A percentile compares a stretch with the other conserved stretches of the same genome.
Conservation (phyloP, 2,113 vertebrate genomes). For the Menidia beryllina region DNA sequence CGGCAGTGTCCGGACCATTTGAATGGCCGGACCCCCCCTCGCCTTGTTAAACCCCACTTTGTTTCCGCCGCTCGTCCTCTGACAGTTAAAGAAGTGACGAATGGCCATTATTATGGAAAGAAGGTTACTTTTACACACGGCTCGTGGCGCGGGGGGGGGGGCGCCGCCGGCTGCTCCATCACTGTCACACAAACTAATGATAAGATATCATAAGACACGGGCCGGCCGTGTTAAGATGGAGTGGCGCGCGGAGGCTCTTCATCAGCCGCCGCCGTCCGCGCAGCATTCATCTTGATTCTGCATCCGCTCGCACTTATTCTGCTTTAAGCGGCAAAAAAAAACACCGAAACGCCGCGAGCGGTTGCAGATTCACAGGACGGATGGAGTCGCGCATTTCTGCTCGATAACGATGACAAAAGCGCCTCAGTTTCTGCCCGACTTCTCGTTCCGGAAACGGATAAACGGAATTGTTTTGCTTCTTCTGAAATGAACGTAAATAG, state of each 20-base stretch:
- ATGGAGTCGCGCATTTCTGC: constrained; percentile 6
- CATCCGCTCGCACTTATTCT: constrained; percentile 68
- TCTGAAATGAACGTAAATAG: too few relatives aligned
- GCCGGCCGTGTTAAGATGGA: constrained; percentile 78
- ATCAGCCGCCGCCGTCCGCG: constrained; percentile 54
- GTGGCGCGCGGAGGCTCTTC: constrained; percentile 50
- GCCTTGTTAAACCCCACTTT: constrained; percentile 63
- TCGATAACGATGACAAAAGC: constrained; percentile 62
- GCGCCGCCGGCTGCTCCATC: constrained; percentile 71
- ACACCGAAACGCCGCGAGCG: constrained; percentile 41
- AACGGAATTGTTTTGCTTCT: too few relatives aligned
- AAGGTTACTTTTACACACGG: constrained; percentile 83
- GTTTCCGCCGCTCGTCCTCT: constrained; percentile 54
- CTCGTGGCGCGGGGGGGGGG: constrained; percentile 51
- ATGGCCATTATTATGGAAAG: constrained; percentile 84
- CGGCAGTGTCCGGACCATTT: constrained; percentile 55
- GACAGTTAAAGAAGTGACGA: constrained; percentile 80
- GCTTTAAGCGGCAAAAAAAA: constrained; percentile 58
- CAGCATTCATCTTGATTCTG: constrained; percentile 80
- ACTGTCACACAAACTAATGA: constrained; percentile 84
- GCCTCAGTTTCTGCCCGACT: constrained; percentile 27
- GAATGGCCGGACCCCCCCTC: constrained; percentile 32
- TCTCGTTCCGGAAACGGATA: constrained; percentile 22
- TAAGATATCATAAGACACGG: constrained; percentile 84
- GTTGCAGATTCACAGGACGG: constrained; percentile 32